Evolutionary conservation across 2,797 vertebrate genomes (phyloP), one percentile per base, ranked within the genome.

Genomic region (Halcyon badia): DNA sequence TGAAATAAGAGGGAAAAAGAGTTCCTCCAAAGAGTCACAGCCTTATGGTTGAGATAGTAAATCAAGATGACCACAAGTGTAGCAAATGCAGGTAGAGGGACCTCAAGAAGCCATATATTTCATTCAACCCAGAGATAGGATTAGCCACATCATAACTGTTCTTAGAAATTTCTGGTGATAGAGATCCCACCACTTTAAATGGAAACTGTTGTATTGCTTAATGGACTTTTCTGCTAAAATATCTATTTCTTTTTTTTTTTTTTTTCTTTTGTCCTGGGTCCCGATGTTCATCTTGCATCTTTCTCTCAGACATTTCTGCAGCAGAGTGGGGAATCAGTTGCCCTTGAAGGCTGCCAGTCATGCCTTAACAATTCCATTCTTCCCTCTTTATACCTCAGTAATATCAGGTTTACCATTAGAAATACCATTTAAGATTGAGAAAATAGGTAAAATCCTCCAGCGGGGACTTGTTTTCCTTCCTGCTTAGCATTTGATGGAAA

Each of bases 1-100:
- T 83, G 60, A 83, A 93, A 93, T 65, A 61, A 73, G 70, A 76
- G 22, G 56, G 65, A 25, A 49, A 58, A 88, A 86, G 5, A 42
- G 31, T 46, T 92, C 41, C 37, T 75, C 35, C 35, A 49, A 91
- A 73, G 22, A 91, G 24, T 24, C 84, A 48, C 4, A 6, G 35
- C 66, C 30, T 83, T 61, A 10, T 71, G 76, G 65, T 28, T 64
- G 41, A 71, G 69, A 21, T 26, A 4, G 39, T 78, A n/a, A 57
- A 81, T 71, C 25, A 30, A 46, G 64, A 61, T 89, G 90, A 11
- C 49, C 76, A 89, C 39, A 68, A 5, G 20, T 41, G 30, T 26
- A 39, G 64, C 25, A 91, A 66, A 28, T 22, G 24, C 52, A 71
- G 64, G 60, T 48, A n/a, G 49, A 71, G 26, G n/a, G 41, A n/a